Conservation (phyloP, 2,888 invertebrate species). For the Ophion ellenae region DNA sequence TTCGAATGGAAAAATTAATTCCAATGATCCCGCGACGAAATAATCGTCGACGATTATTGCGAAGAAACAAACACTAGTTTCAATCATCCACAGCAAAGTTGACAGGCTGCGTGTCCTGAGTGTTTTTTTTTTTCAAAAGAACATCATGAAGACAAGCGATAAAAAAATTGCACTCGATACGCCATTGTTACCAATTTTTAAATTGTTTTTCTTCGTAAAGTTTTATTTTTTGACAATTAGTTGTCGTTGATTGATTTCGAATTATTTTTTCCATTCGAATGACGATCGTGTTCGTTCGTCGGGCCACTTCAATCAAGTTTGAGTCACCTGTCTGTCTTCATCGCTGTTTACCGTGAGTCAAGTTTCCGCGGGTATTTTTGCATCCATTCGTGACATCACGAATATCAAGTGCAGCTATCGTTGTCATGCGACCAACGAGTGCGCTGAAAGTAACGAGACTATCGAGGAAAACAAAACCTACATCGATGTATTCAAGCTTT, state of each 20-base stretch:
- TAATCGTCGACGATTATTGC: not conserved
- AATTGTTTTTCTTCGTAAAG: not conserved
- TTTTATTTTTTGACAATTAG: not conserved
- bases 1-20: conserved; percentile 15
- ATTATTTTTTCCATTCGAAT: not conserved
- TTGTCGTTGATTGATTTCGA: not conserved
- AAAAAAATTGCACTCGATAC: not conserved
- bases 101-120: too few species aligned
- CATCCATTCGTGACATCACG: not conserved
- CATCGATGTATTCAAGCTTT: not conserved
- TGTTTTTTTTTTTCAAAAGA: too few species aligned
- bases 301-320: not conserved
- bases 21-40: not conserved
- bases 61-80: not conserved
- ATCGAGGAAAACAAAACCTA: too few species aligned
- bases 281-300: not conserved
- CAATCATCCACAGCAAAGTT: too few species aligned
- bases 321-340: not conserved
- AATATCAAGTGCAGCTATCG: not conserved
- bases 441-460: too few species aligned
- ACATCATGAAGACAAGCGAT: too few species aligned
- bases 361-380: not conserved
- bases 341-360: too few species aligned
- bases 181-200: not conserved
- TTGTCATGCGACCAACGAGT: not conserved